These are phyloP conservation scores for Platysternon megacephalum DNA, from an alignment of 2,113 vertebrate genomes.

Conservation along the genomic window DNA sequence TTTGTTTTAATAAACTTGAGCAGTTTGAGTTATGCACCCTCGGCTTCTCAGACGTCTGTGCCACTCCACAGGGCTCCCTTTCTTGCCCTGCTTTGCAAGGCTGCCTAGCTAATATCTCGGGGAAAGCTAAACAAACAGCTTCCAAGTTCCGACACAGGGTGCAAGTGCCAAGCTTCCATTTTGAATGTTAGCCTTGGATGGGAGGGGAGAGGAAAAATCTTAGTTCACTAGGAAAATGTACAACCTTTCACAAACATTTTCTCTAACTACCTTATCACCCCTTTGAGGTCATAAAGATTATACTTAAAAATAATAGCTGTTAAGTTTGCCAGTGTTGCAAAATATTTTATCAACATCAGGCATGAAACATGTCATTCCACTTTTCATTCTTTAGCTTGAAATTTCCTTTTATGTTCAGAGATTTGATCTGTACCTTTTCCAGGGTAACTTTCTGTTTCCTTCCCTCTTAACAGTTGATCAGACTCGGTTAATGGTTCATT, in stretches of 20 bases:
- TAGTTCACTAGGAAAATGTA: conserved; percentile 45
- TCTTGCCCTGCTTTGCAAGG: conserved; percentile 29
- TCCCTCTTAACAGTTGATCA: conserved; percentile 14
- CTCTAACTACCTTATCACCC: conserved; percentile 66
- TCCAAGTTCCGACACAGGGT: conserved; percentile 41
- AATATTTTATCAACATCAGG: conserved; percentile 73
- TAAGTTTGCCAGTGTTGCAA: conserved; percentile 71
- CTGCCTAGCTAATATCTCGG: conserved; percentile 33
- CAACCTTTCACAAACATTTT: conserved; percentile 68
- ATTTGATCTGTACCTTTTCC: conserved; percentile 72
- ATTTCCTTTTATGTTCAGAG: conserved; percentile 62
- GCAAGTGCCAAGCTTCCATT: conserved; percentile 53
- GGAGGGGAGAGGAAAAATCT: conserved; percentile 57
- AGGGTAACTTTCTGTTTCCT: conserved; percentile 8
- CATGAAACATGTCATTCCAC: conserved; percentile 62
- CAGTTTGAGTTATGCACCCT: conserved; percentile 50
- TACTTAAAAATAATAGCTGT: conserved; percentile 47
- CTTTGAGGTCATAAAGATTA: conserved; percentile 69
- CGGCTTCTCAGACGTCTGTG: neutral
- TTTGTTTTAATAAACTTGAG: conserved; percentile 65
- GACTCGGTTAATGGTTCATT: conserved; percentile 61
- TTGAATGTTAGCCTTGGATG: conserved; percentile 52
- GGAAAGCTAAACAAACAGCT: conserved; percentile 65
- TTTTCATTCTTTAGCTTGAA: conserved; percentile 58
- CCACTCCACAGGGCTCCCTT: conserved; percentile 45